Conservation (phyloP, 2,797 vertebrate genomes). For the Manis javanica region DNA sequence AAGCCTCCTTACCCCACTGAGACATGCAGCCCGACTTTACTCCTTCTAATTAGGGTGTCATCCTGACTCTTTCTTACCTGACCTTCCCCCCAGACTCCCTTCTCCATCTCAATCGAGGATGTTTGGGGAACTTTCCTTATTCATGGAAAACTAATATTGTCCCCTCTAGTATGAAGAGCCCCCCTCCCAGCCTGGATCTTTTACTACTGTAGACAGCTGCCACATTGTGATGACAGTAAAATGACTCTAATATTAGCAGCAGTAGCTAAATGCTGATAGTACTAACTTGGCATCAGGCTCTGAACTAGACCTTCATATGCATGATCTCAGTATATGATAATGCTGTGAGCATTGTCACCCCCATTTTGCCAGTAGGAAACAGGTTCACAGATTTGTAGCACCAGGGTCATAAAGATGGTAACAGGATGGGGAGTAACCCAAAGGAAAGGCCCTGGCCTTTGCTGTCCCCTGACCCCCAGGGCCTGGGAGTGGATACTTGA, state of each 20-base stretch:
- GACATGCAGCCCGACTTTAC: accelerated
- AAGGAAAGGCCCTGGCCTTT: not conserved
- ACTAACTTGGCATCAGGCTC: not conserved
- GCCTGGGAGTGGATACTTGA: accelerated
- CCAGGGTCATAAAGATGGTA: not conserved
- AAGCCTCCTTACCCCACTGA: accelerated
- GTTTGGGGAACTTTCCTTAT: not conserved
- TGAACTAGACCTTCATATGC: accelerated
- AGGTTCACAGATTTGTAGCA: not conserved
- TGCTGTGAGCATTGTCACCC: accelerated
- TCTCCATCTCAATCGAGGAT: accelerated
- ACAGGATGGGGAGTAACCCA: not conserved
- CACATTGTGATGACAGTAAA: not conserved
- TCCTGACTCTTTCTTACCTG: too few species aligned
- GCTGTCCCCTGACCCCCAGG: accelerated
- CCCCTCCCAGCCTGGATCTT: not conserved
- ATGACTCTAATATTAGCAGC: not conserved
- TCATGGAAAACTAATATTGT: accelerated
- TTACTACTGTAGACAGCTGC: accelerated
- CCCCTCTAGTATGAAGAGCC: not conserved
- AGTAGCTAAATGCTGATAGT: accelerated
- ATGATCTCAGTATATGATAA: not conserved
- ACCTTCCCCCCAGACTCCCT: too few species aligned
- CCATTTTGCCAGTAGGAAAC: not conserved
- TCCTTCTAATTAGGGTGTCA: not conserved